Base-by-base conservation (phyloP, 2,888 invertebrate species). In the Melieria omissa region DNA sequence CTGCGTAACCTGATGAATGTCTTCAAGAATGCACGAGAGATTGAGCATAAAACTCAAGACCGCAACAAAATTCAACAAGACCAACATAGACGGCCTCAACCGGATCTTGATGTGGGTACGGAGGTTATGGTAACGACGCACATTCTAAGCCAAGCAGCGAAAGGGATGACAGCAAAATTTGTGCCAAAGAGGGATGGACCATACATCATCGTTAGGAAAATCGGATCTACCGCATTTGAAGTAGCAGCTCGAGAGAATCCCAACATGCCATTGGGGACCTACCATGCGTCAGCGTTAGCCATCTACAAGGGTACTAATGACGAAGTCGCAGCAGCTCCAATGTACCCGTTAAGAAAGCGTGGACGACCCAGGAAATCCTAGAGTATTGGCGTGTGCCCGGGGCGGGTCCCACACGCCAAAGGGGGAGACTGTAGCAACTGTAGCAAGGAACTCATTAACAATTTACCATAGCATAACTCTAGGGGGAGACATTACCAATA, bases 1-100 rank as follows among this genome's bases (percentile, higher is more conserved):
- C 46, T 76, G 1, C 62, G 4, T n/a, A 64, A 63, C 16, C 61
- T 73, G 58, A 45, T 45, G 5, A 45, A 60, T 4, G 44, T 44
- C 10, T 60, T 60, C 44, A 44, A 9, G 14, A 45, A 10, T 44
- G 1, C 44, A 45, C 62, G 46, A 10, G 62, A 46, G 47, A 12
- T 6, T 10, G 42, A 60, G 10, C 4, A 10, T 4, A 60, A 42
- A 12, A 4, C 10, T n/a, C 60, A 60, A 60, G 60, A 60, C n/a
- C 42, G 6, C 12, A 60, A 60, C 12, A 60, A 60, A 60, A 44
- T 5, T 4, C 7, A 29, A 4, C 41, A 12, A 4, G 44, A 8
- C n/a, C 41, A 5, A 41, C 9, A 10, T 44, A 4, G 42, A 60
- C 42, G 60, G 10, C 6, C 41, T 12, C 60, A 60, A 60, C 14